Evolutionary conservation across 2,888 invertebrate genomes (phyloP).

Genomic region (Eutolmus rufibarbis): DNA sequence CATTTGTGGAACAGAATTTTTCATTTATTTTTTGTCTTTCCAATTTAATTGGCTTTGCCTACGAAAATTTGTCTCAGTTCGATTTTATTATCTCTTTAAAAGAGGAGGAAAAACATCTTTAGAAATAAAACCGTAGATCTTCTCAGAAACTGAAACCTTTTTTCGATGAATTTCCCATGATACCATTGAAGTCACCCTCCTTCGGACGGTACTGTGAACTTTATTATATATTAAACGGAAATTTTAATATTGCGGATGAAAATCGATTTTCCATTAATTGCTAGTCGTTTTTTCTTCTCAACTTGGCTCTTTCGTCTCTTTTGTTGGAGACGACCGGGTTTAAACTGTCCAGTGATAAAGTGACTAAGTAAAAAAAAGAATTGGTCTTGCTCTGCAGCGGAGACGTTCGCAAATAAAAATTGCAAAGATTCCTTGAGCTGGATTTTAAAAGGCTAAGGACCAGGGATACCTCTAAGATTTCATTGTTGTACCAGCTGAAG

Average conservation of each 20-base stretch:
- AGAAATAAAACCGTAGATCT: neutral
- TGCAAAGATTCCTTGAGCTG: neutral
- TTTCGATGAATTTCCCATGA: neutral
- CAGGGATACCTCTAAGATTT: neutral
- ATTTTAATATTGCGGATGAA: neutral
- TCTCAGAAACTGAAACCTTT: conserved; percentile 9
- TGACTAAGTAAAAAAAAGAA: neutral
- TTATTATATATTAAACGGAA: neutral
- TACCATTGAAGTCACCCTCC: conserved; percentile 6
- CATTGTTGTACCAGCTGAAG: neutral
- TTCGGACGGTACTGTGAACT: neutral
- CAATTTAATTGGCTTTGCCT: neutral
- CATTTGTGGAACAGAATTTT: neutral
- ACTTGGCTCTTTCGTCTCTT: neutral
- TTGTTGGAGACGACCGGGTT: neutral
- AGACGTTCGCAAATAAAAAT: neutral
- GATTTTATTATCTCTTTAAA: neutral
- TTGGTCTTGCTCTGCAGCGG: neutral
- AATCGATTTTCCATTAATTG: conserved; percentile 32
- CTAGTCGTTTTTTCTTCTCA: neutral
- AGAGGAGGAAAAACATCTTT: neutral
- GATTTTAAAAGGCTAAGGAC: neutral
- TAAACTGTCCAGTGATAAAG: neutral
- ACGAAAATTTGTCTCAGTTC: neutral
- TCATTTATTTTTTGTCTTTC: neutral